Base-by-base conservation (phyloP, 2,797 vertebrate genomes). In the Calcarius lapponicus region DNA sequence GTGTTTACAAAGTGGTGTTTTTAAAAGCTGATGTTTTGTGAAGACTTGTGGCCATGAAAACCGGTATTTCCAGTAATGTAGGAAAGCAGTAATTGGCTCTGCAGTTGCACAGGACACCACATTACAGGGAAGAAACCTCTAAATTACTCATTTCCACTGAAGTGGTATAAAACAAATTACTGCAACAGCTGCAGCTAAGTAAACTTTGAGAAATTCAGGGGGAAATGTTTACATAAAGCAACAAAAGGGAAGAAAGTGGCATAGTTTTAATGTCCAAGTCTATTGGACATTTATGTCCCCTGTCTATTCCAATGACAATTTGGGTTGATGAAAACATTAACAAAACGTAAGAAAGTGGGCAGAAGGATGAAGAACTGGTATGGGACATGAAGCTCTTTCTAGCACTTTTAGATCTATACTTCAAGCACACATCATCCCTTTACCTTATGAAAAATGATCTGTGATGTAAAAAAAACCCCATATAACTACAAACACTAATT, bases 101-200 rank as follows among this genome's bases (percentile, higher is more conserved):
- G 93, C 36, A 81, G 51, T 62, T 94, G 66, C 74, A 88, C 17
- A 65, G 86, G 54, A 34, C 36, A 90, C 56, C 92, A 90, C 75
- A 93, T 54, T 28, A 94, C 34, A 91, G 29, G 64, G n/a, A 81
- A 86, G 62, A 86, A 94, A 74, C 29, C 42, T 26, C 67, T 19
- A 72, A 13, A 62, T 69, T 82, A 71, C 40, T 45, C 16, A 10
- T 81, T 58, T 31, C 26, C 43, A 61, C 8, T 54, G 15, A 90
- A 92, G 80, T 61, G 83, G 66, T 75, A 54, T 81, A 43, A 50
- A 79, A 86, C 62, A 86, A 96, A 79, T 89, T 84, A 75, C 45
- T 88, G n/a, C 43, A 90, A 94, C 45, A 90, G 38, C 70, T 65
- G 22, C 51, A 86, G 86, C 38, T 65, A 91, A 86, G 40, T 78